phyloP scores from a whole-genome alignment of 2,797 vertebrate species.

The Sebastes wilsoni region DNA sequence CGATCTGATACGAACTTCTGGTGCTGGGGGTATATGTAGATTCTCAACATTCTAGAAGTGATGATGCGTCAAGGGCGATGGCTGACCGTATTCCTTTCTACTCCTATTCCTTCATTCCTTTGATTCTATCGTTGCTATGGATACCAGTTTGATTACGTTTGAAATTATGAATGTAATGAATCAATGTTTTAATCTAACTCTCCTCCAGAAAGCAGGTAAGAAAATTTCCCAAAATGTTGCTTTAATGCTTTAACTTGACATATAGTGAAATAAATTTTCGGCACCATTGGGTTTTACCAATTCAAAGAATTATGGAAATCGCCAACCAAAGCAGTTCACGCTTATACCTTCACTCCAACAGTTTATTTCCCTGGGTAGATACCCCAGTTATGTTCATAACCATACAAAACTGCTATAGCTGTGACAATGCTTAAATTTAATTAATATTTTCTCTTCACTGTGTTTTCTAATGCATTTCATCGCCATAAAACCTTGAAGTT shows the following conservation, averaged over 20 bases:
- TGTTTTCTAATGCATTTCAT: too few species aligned
- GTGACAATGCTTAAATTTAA: not conserved
- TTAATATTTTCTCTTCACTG: too few species aligned
- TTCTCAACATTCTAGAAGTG: too few species aligned
- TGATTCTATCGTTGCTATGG: too few species aligned
- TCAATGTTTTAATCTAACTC: not conserved
- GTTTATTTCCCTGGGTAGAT: not conserved
- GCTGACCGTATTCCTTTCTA: too few species aligned
- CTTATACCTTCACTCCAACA: not conserved
- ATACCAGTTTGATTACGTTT: too few species aligned
- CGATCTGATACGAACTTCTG: too few species aligned
- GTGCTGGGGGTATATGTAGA: too few species aligned
- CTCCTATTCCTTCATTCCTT: too few species aligned
- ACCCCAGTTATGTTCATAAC: not conserved
- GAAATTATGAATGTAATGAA: too few species aligned
- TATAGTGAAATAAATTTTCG: not conserved
- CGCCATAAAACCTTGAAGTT: too few species aligned
- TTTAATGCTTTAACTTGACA: not conserved
- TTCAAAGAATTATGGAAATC: not conserved
- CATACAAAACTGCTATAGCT: not conserved
- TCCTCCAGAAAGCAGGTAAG: not conserved
- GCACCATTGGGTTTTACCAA: not conserved
- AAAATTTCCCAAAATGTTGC: not conserved
- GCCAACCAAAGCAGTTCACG: not conserved
- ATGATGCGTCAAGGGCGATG: too few species aligned